phyloP scores from a whole-genome alignment of 2,797 vertebrate genomes.

The Anabacerthia variegaticeps region DNA sequence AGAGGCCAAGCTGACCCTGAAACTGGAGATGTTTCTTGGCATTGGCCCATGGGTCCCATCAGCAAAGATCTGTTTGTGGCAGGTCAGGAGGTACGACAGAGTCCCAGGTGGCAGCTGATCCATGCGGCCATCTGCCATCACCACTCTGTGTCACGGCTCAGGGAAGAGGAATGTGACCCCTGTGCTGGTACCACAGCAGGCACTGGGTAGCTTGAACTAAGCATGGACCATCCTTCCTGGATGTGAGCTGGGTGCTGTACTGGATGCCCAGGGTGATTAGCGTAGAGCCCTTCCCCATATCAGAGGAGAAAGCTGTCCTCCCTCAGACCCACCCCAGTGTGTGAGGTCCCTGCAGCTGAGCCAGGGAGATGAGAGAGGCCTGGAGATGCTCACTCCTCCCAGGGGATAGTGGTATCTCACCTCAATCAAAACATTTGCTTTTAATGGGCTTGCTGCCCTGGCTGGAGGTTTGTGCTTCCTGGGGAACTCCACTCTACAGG shows the following conservation, averaged over 20 bases:
- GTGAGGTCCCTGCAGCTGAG: neutral
- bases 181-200: neutral
- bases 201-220: neutral
- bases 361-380: neutral
- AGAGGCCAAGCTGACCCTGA: neutral
- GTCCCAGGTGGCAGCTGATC: neutral
- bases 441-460: neutral
- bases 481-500: neutral
- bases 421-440: neutral
- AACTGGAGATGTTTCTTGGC: neutral
- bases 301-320: neutral
- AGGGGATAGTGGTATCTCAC: neutral
- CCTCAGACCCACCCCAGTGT: neutral
- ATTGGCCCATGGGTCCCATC: neutral
- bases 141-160: accelerated
- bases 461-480: neutral
- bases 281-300: neutral
- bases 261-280: neutral
- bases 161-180: neutral
- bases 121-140: neutral
- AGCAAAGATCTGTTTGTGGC: neutral
- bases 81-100: neutral
- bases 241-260: accelerated
- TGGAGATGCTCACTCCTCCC: neutral
- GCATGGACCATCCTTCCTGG: neutral